These are phyloP conservation scores for Andrena haemorrhoa DNA, from an alignment of 2,888 invertebrate genomes.

Conservation along the genomic window DNA sequence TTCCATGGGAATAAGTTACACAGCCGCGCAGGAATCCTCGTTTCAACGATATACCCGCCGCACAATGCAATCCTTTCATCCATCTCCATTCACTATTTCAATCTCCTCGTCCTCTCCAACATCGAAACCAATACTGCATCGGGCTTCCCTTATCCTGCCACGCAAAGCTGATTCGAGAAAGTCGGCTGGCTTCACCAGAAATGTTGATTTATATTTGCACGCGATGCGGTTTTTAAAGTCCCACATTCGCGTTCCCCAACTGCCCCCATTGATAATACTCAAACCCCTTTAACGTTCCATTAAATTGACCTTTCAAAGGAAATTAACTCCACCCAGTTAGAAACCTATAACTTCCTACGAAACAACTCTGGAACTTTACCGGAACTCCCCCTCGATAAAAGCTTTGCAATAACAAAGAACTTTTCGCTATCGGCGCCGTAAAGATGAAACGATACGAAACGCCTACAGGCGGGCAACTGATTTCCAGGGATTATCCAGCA, in stretches of 20 bases:
- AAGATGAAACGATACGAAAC: no score
- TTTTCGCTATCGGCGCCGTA: no score
- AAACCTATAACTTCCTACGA: no score
- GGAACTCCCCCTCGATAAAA: no score
- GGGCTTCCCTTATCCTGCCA: conserved; percentile 1
- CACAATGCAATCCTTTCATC: conserved; percentile 33
- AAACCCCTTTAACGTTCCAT: no score
- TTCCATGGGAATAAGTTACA: conserved; percentile 12
- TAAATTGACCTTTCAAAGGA: no score
- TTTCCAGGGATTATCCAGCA: no score
- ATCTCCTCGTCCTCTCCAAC: conserved; percentile 32
- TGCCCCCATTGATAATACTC: no score
- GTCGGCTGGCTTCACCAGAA: conserved; percentile 15
- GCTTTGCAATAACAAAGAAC: no score
- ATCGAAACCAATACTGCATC: conserved; percentile 36
- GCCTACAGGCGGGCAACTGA: no score
- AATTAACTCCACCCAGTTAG: no score
- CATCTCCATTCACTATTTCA: conserved; percentile 39
- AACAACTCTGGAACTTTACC: no score
- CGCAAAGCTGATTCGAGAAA: conserved; percentile 31
- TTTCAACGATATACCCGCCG: conserved; percentile 18
- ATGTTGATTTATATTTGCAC: conserved; percentile 20
- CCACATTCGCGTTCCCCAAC: background rate
- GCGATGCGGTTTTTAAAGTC: conserved; percentile 13
- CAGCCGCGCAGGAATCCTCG: conserved; percentile 20